Base-by-base conservation (phyloP, 2,888 invertebrate genomes). In the Halocaridina rubra region DNA sequence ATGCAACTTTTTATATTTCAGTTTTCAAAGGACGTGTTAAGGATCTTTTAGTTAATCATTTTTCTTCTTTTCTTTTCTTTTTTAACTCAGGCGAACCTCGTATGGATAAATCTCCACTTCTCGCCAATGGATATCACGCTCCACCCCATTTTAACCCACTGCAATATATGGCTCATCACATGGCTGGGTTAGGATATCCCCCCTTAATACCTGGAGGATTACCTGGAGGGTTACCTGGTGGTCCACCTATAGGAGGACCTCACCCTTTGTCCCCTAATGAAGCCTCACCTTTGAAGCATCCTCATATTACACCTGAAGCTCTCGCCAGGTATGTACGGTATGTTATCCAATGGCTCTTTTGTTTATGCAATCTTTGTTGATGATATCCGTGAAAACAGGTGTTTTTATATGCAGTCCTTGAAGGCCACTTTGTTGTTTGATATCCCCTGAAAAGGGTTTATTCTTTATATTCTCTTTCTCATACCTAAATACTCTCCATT, bases 141-240 rank as follows among this genome's bases (percentile, higher is more conserved):
- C 97, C 97, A 84, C 96, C 96, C 86, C 95, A 96, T 91, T 94
- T 96, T 89, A 96, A 96, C 90, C 97, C 97, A 90, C 96, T 97
- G 96, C 97, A 96, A 90, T 96, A 97, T 92, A 96, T 97, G 96
- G 96, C 96, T 91, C 94, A 87, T 61, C 87, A 87, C 81, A 87
- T 87, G 87, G 86, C 86, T 3, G 87, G 87, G 3, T 72, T 87
- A 19, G 87, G 87, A 19, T 87, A 87, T 57, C 87, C 87, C 7
- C 87, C 78, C 5, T 81, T 87, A 53, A 75, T 87, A 24, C 87
- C 87, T 2, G 85, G 85, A 27, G 86, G 86, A 7, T 53, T 85
- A 16, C 71, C 80, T 19, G 80, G 71, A 16, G 80, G 80, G 33
- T 71, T 86, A 7, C 86, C 86, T 13, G 84, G 82, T 13, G 87